Evolutionary conservation across 2,113 vertebrate genomes (phyloP).

Genomic region (Castor canadensis): DNA sequence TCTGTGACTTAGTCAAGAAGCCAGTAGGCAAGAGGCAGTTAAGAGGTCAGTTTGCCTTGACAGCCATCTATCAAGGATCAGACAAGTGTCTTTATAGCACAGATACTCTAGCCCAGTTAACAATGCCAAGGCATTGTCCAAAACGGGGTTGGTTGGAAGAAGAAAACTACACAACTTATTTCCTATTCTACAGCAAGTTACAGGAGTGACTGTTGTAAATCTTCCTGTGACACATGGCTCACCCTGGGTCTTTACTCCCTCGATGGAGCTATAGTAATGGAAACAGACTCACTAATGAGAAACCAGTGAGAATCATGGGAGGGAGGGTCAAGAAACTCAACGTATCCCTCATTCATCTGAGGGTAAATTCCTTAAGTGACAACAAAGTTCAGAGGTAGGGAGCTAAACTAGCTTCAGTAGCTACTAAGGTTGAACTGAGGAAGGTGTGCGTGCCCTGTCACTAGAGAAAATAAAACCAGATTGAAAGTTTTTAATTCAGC

Average conservation of each 20-base stretch:
- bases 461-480: background rate
- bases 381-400: background rate
- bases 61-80: background rate
- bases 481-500: background rate
- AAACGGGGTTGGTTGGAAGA: constrained; percentile 18
- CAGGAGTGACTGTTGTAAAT: background rate
- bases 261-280: background rate
- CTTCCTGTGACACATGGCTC: background rate
- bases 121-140: constrained; percentile 25
- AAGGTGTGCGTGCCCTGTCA: background rate
- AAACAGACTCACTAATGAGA: background rate
- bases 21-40: constrained; percentile 17
- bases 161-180: background rate
- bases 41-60: constrained; percentile 32
- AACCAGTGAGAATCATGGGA: background rate
- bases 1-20: constrained; percentile 1
- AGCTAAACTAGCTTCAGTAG: background rate
- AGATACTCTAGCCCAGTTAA: background rate
- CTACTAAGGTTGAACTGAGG: rapidly evolving
- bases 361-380: background rate
- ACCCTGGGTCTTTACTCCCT: background rate
- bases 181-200: background rate
- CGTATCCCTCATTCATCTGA: background rate
- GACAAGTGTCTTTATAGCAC: constrained; percentile 13
- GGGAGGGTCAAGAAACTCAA: background rate